Evolutionary conservation across 2,888 invertebrate species (phyloP).

Genomic region (Chloroclystis v-ata): DNA sequence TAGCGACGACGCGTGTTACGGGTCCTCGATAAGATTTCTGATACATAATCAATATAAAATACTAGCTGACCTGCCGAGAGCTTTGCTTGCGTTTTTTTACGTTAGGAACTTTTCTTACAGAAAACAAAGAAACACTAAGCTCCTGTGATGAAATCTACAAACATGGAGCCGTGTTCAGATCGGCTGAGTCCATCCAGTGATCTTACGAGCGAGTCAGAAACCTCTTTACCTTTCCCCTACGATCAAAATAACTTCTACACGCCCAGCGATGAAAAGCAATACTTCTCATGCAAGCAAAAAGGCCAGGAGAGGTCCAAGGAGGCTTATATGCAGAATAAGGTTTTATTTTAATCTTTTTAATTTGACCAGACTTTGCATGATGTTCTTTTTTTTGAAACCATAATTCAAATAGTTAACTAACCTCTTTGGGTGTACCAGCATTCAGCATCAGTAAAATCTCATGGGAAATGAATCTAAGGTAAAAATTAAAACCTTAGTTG

Average conservation of each 20-base stretch:
- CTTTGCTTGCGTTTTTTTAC: no score
- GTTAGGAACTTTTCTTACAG: background rate
- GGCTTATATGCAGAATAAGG: slow-evolving; percentile 58
- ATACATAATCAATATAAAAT: no score
- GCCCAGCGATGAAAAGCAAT: slow-evolving; percentile 58
- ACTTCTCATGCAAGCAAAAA: slow-evolving; percentile 63
- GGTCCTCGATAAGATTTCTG: no score
- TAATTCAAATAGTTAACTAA: no score
- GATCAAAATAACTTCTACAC: slow-evolving; percentile 62
- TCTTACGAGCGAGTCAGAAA: slow-evolving; percentile 68
- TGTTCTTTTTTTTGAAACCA: no score
- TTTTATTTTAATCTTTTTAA: slow-evolving; percentile 17
- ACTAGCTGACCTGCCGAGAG: no score
- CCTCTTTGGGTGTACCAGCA: no score
- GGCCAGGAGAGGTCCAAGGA: slow-evolving; percentile 57
- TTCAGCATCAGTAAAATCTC: no score
- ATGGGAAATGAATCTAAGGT: no score
- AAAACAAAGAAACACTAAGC: background rate
- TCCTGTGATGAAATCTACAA: slow-evolving; percentile 69
- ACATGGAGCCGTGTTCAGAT: slow-evolving; percentile 68
- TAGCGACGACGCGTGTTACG: no score
- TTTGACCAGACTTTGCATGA: no score
- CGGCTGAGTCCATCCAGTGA: slow-evolving; percentile 69
- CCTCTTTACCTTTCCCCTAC: slow-evolving; percentile 64
- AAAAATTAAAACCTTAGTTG: no score